Evolutionary conservation across 2,113 vertebrate species (phyloP), one percentile per base, ranked within the genome.

Genomic region (Cynopterus brachyotis): DNA sequence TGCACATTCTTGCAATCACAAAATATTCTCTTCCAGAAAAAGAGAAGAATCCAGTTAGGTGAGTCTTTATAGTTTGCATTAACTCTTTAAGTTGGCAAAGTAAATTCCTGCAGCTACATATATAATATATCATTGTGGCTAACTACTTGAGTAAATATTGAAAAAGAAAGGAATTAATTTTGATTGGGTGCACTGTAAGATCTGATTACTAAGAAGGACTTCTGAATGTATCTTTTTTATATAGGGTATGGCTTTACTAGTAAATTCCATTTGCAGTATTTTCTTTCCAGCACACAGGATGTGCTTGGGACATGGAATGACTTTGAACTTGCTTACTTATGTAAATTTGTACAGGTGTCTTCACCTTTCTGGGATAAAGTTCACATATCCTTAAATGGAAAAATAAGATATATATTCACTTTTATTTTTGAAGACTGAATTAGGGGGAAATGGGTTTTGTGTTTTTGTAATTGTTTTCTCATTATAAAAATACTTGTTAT

Each of bases 41-140:
- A 94, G 57, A 90, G 57, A 79, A 93, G 47, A 93, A 94, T 82
- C 66, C 35, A 91, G 66, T 89, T 75, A 84, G n/a, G n/a, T 53
- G 45, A 62, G 60, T 78, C 64, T 92, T 95, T 80, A 62, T 80
- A 62, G 42, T 80, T 66, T 84, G 79, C 24, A 67, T 76, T 75
- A 81, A 64, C n/a, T 76, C 72, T 80, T 92, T 4, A 78, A 47
- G 22, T 45, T 95, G 50, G 22, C 32, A 57, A 53, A 89, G 32
- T 66, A 72, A 80, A 80, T 79, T 82, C 66, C 16, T 89, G 89
- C 37, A 66, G 55, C 57, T 40, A 30, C 5, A 24, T 42, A 89
- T 75, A n/a, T 78, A 47, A 81, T 42, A 89, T 75, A n/a, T 78
- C 40, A 81, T 60, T 45, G 47, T 10, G 60, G 47, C 47, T 78